A percentile compares a stretch with the other conserved stretches of the same genome.
phyloP scores from a whole-genome alignment of 64 coral and sea anemone genomes.

The Pocillopora verrucosa region DNA sequence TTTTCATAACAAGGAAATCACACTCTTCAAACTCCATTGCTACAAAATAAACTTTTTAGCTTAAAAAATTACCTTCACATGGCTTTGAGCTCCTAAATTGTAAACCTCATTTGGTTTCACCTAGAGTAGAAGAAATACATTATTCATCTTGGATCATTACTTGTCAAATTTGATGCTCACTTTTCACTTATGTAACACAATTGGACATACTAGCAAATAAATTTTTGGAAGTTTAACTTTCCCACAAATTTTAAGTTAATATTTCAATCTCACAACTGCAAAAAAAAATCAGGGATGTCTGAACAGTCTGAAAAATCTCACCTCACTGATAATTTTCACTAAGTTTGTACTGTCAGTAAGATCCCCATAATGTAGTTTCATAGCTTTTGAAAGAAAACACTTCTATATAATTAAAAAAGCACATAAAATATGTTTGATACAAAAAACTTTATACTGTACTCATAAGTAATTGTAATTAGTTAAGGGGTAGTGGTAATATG shows the following conservation, averaged over 20 bases:
- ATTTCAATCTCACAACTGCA: background rate
- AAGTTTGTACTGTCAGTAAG: constrained; percentile 98
- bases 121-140: background rate
- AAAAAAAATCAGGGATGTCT: background rate
- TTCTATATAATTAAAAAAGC: background rate
- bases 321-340: constrained; percentile 93
- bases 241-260: too few species aligned
- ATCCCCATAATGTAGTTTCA: constrained; percentile 97
- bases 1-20: background rate
- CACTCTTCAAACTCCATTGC: background rate
- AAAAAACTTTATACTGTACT: too few species aligned
- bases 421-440: too few species aligned
- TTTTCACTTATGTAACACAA: background rate
- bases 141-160: background rate
- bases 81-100: constrained; percentile 85
- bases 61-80: constrained; percentile 75
- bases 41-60: background rate
- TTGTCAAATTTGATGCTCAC: background rate
- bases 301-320: constrained; percentile 1
- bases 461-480: too few species aligned
- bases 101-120: constrained; percentile 87
- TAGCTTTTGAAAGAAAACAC: constrained; percentile 38
- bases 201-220: too few species aligned
- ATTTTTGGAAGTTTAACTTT: too few species aligned
- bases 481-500: too few species aligned